Base-by-base conservation (phyloP, 2,113 vertebrate genomes). In the Catharus minimus region DNA sequence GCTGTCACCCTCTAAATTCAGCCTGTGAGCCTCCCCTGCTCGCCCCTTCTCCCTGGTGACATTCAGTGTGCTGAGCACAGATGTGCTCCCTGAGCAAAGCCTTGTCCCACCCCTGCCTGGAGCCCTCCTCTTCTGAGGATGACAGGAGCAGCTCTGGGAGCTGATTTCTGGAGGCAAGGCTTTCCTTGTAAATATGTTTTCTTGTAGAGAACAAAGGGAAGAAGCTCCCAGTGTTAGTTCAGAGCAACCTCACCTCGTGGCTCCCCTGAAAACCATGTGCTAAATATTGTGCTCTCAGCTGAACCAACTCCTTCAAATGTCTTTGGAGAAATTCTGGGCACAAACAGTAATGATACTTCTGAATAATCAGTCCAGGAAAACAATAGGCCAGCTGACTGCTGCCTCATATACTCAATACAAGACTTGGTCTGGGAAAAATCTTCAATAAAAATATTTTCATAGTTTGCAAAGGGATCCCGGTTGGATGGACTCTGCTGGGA, bases 401-500 rank as follows among this genome's bases (percentile, higher is more conserved):
- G 28, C n/a, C 27, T 43, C 26, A 10, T 27, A 28, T 7, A 55
- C 17, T 15, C 32, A 46, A 1, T 28, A 28, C 6, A 26, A 58
- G 22, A 17, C 39, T 79, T 32, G 20, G 44, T 15, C 55, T 50
- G 36, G 33, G 58, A 52, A 53, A 43, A 38, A 43, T 4, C 36
- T 50, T 44, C n/a, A 66, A 10, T 46, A 27, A 56, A 78, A 49
- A 11, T 13, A 21, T 26, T 74, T 49, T 49, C 30, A 28, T 10
- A 95, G 96, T 97, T 95, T 96, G 92, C 95, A 96, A 93, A 98
- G 88, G 96, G 97, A 57, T 97, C 94, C 15, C 65, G 97, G 49
- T 58, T 97, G 94, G 93, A 97, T 65, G 97, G 96, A 44, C 94
- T 98, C 50, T 49, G 95, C 93, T 98, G 97, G 96, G 95, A 96